Percentiles rank a stretch among this genome's conserved stretches.
Evolutionary conservation across 2,797 vertebrate species (phyloP).

Genomic region (Pseudochromis fuscus): DNA sequence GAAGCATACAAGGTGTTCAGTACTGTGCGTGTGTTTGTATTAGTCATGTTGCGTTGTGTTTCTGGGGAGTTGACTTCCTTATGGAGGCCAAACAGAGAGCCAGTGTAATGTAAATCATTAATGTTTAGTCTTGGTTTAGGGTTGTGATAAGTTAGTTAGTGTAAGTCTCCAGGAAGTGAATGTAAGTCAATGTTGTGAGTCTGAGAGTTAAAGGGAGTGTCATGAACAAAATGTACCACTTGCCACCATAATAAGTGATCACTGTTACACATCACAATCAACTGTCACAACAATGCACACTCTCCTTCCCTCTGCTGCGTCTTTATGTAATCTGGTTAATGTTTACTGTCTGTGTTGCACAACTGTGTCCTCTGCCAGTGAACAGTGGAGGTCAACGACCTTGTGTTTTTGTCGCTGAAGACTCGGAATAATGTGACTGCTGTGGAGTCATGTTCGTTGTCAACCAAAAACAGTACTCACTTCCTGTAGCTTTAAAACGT

Average conservation of each 20-base stretch:
- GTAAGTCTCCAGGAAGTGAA: background rate
- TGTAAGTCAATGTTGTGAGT: background rate
- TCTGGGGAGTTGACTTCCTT: background rate
- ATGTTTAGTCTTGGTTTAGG: background rate
- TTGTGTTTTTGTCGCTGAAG: slow-evolving; percentile 20
- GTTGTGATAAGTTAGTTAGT: slow-evolving; percentile 5
- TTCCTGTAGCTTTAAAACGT: background rate
- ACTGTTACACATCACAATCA: slow-evolving; percentile 11
- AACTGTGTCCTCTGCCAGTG: slow-evolving; percentile 27
- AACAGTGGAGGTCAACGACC: slow-evolving; percentile 49
- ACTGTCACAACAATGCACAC: slow-evolving; percentile 33
- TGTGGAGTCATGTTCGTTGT: slow-evolving; percentile 3
- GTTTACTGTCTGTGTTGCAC: slow-evolving; percentile 72
- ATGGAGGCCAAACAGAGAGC: background rate
- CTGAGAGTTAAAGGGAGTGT: background rate
- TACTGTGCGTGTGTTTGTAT: background rate
- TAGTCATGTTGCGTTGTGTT: background rate
- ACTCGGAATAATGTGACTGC: slow-evolving; percentile 11
- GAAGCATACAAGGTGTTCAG: background rate
- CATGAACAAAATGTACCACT: slow-evolving; percentile 29
- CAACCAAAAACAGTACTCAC: background rate
- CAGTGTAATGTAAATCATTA: slow-evolving; percentile 10
- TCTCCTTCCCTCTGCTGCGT: slow-evolving; percentile 14
- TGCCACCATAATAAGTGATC: background rate
- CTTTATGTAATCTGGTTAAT: slow-evolving; percentile 78